A percentile compares a stretch with the other conserved stretches of the same genome.
These are phyloP conservation scores for Microchirus variegatus DNA, from an alignment of 2,797 vertebrate species.

Conservation along the genomic window DNA sequence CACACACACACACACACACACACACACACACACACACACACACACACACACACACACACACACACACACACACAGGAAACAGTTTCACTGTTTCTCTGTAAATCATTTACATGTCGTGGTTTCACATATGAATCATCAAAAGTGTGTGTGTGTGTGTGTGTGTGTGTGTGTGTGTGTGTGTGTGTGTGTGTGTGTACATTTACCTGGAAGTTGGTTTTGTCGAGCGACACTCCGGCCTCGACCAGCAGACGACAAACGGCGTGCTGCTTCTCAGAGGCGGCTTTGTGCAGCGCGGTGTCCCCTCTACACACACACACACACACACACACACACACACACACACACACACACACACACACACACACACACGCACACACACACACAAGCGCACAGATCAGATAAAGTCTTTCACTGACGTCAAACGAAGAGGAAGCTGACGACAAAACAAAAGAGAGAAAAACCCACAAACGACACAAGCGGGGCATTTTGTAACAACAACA, in stretches of 20 bases:
- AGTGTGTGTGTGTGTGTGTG: not conserved
- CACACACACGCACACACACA: conserved; percentile 22
- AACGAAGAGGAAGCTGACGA: not conserved
- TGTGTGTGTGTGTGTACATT: not conserved
- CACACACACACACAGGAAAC: no score
- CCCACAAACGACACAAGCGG: not conserved
- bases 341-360: conserved; percentile 26
- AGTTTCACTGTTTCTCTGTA: not conserved
- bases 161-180: not conserved
- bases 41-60: no score
- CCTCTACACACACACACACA: conserved; percentile 75
- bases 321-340: conserved; percentile 27
- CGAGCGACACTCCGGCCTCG: conserved; percentile 90
- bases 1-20: no score
- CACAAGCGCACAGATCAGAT: no score
- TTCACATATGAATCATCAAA: conserved; percentile 11
- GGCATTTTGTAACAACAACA: not conserved
- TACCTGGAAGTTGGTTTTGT: conserved; percentile 93
- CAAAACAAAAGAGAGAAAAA: not conserved
- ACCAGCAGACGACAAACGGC: conserved; percentile 89
- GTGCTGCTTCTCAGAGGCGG: conserved; percentile 88
- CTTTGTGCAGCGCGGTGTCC: conserved; percentile 96
- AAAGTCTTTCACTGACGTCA: not conserved
- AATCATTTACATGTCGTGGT: not conserved
- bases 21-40: no score